These are phyloP conservation scores for Catocala fraxini DNA, from an alignment of 2,888 invertebrate genomes.

Conservation along the genomic window DNA sequence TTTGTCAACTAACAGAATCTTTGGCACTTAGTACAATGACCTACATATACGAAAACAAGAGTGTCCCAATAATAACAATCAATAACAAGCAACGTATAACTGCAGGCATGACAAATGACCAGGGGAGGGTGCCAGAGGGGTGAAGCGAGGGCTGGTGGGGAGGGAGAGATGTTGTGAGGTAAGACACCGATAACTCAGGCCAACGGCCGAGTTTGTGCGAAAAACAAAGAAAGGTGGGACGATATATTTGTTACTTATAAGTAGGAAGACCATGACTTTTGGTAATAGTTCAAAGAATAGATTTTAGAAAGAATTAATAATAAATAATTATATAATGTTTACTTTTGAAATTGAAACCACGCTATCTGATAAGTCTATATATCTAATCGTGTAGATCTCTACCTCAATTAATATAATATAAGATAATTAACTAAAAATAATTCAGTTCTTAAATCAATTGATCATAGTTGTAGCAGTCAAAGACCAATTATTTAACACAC, in stretches of 20 bases:
- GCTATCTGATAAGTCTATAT: no score
- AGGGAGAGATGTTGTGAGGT: slow-evolving; percentile 46
- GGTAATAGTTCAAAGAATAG: not conserved
- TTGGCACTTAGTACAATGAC: slow-evolving; percentile 3
- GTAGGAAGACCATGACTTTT: slow-evolving; percentile 33
- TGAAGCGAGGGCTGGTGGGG: slow-evolving; percentile 10
- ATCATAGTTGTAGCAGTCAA: no score
- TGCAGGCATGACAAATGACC: slow-evolving; percentile 68
- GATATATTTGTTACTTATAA: slow-evolving; percentile 65
- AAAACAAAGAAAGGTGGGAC: slow-evolving; percentile 65
- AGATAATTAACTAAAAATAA: no score
- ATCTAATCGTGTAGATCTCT: no score
- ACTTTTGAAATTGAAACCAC: no score
- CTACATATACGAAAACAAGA: slow-evolving; percentile 15
- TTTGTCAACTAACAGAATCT: not conserved
- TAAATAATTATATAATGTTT: no score
- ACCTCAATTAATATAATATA: no score
- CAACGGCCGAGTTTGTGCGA: slow-evolving; percentile 64
- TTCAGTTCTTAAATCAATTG: no score
- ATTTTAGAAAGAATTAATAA: no score
- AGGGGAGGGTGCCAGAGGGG: slow-evolving; percentile 33
- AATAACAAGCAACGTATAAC: slow-evolving; percentile 61
- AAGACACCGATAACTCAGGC: slow-evolving; percentile 67
- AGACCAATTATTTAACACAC: no score
- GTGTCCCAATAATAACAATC: slow-evolving; percentile 57